Evolutionary conservation across 2,113 vertebrate species (phyloP).

Genomic region (Sapayoa aenigma): DNA sequence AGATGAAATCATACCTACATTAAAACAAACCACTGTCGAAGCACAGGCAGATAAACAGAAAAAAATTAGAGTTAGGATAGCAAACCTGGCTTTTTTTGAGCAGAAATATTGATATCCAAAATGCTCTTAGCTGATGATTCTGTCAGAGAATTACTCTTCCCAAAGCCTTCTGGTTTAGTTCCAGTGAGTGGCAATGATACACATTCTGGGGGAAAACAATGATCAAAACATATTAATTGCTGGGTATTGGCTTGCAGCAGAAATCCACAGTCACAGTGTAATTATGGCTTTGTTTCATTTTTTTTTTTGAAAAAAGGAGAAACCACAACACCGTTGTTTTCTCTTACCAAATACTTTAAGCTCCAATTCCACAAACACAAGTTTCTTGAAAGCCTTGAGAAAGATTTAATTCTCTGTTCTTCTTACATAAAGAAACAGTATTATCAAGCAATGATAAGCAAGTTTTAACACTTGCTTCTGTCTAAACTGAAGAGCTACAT

Average conservation of each 20-base stretch:
- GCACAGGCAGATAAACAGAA: not conserved
- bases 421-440: not conserved
- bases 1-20: not conserved
- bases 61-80: not conserved
- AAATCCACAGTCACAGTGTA: not conserved
- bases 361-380: not conserved
- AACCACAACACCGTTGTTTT: not conserved
- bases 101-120: not conserved
- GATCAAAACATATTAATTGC: not conserved
- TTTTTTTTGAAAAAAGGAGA: not conserved
- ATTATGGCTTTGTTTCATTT: not conserved
- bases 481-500: not conserved
- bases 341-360: not conserved
- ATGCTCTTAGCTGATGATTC: not conserved
- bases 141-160: not conserved
- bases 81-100: slow-evolving; percentile 28
- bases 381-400: not conserved
- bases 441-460: not conserved
- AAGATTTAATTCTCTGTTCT: not conserved
- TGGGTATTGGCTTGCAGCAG: not conserved
- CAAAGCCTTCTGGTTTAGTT: not conserved
- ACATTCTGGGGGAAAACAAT: not conserved
- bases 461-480: not conserved
- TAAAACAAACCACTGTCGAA: not conserved
- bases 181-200: not conserved